Base-by-base conservation (phyloP, 2,888 invertebrate genomes). In the Leptinotarsa tumamoca region DNA sequence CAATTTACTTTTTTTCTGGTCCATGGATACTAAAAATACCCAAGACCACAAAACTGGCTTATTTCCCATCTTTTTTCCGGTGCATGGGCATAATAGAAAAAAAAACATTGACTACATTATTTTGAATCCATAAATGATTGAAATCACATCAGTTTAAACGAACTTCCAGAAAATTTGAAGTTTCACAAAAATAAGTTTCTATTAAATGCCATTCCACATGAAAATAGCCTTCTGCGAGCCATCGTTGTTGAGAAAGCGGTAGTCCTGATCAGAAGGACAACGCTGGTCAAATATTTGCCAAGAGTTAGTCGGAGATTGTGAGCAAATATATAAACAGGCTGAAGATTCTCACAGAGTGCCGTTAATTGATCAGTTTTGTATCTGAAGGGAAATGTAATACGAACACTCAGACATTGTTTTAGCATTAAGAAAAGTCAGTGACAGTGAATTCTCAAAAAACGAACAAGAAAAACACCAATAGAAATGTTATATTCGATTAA, bases 241-340 rank as follows among this genome's bases (percentile, higher is more conserved):
- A 27, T 54, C 69, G 73, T 49, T 73, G 50, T 43, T 61, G 17
- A 68, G 58, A 72, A 70, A 74, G 70, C 75, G 79, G 80, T 81
- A 81, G 82, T 80, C 75, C 74, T 73, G 73, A 78, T 80, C 77
- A 78, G 82, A 80, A 82, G 83, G 80, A 82, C 82, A 82, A 79
- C 81, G 77, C 75, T 82, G 79, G 81, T 81, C 81, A 84, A 85
- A 85, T 85, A 85, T 85, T 85, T 83, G 79, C 84, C 74, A 72
- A 82, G 80, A 77, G 84, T 84, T 84, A 83, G 80, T 79, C 78
- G 79, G 82, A 82, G 82, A 81, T 82, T 78, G 82, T 80, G 79
- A 77, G 80, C 78, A 84, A 84, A 85, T 83, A 84, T 82, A 79
- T 82, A 78, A 80, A 83, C 84, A 83, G 83, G 76, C 80, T 77